Conservation (phyloP, 2,888 invertebrate genomes). For the Drosophila nigritarsus region DNA sequence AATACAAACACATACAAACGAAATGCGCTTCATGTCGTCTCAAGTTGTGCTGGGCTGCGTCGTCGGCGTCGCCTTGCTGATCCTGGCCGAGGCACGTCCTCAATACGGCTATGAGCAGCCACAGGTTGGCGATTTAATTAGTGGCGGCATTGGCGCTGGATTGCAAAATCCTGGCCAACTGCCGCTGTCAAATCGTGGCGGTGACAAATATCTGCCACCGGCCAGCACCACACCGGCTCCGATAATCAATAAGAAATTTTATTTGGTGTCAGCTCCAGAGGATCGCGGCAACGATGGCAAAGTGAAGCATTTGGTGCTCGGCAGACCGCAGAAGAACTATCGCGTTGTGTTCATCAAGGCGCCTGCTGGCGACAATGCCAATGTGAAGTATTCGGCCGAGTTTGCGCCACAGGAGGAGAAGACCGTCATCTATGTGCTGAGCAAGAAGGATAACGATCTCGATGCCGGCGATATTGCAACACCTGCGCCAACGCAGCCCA, state of each 20-base stretch:
- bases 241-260: constrained; percentile 84
- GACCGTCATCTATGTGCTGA: constrained; percentile 85
- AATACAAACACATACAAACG: background rate
- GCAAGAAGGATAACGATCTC: constrained; percentile 83
- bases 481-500: constrained; percentile 83
- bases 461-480: constrained; percentile 82
- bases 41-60: constrained; percentile 56
- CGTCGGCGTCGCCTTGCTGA: constrained; percentile 46
- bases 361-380: constrained; percentile 75
- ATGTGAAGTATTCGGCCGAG: constrained; percentile 82
- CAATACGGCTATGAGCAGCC: constrained; percentile 81
- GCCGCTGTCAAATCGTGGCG: constrained; percentile 61
- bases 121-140: constrained; percentile 28
- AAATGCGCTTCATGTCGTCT: constrained; percentile 35
- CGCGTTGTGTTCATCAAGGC: constrained; percentile 85
- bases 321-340: constrained; percentile 83
- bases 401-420: constrained; percentile 84
- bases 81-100: constrained; percentile 73
- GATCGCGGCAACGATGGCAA: constrained; percentile 77
- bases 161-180: constrained; percentile 40
- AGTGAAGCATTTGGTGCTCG: constrained; percentile 83
- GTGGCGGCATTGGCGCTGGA: constrained; percentile 25
- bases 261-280: constrained; percentile 83
- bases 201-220: constrained; percentile 81
- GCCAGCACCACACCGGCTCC: constrained; percentile 76